A percentile compares a stretch with the other conserved stretches of the same genome.
phyloP scores from a whole-genome alignment of 2,113 vertebrate genomes.

The Phylloscopus whistleri region DNA sequence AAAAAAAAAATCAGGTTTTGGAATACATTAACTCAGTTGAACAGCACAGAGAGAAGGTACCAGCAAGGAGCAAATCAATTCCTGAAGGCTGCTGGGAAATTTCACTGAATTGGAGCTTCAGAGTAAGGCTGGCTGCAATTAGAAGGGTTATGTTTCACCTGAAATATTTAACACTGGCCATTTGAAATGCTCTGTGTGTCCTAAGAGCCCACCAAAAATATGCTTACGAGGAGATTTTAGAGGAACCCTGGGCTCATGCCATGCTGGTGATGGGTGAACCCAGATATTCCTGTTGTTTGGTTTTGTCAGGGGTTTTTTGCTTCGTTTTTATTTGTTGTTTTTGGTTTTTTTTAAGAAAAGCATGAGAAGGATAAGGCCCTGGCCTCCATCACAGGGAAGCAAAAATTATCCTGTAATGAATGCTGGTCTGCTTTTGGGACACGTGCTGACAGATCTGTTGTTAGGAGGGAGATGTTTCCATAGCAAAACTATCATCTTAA shows the following conservation, averaged over 20 bases:
- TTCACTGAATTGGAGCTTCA: not conserved
- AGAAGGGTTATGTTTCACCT: not conserved
- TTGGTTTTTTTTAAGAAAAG: not conserved
- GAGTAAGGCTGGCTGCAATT: not conserved
- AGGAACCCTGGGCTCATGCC: not conserved
- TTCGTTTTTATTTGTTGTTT: too few species aligned
- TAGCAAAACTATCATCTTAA: slow-evolving; percentile 23
- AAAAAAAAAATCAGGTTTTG: not conserved
- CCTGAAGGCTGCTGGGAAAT: not conserved
- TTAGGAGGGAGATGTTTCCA: slow-evolving; percentile 40
- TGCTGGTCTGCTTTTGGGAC: not conserved
- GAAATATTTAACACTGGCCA: not conserved
- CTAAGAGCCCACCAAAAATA: not conserved
- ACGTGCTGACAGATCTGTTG: not conserved
- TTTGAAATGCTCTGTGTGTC: not conserved
- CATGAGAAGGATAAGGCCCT: not conserved
- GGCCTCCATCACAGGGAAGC: not conserved
- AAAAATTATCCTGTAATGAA: not conserved
- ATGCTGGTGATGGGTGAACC: not conserved
- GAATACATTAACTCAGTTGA: slow-evolving; percentile 7
- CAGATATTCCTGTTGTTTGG: fast-evolving
- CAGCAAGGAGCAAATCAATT: not conserved
- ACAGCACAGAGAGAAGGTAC: not conserved
- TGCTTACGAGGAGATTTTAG: not conserved
- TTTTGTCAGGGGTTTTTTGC: not conserved